Conservation (phyloP, 64 coral and sea anemone genomes). For the Acropora yongei region DNA sequence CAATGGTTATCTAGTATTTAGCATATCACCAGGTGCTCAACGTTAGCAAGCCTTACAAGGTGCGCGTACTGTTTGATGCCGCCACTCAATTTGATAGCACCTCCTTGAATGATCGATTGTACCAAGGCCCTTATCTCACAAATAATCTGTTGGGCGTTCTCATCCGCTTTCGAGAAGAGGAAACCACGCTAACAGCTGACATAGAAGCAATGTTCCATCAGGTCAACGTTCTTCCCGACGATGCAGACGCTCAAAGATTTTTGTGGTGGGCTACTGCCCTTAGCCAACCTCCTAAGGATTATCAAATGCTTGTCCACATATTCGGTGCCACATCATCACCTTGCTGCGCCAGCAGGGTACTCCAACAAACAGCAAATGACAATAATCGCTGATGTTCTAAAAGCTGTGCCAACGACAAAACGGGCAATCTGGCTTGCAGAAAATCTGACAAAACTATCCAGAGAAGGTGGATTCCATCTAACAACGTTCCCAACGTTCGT, state of each 20-base stretch:
- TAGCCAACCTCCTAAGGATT: neutral
- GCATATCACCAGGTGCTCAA: constrained; percentile 20
- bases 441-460: no score
- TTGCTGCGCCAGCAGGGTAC: constrained; percentile 7
- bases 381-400: no score
- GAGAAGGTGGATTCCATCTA: constrained; percentile 35
- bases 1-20: neutral
- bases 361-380: neutral
- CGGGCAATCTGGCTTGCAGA: neutral
- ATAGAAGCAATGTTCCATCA: constrained; percentile 52
- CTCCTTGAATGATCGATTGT: constrained; percentile 14
- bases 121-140: constrained; percentile 7
- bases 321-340: constrained; percentile 10
- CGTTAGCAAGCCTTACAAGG: constrained; percentile 38
- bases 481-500: constrained; percentile 49
- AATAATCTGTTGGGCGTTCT: constrained; percentile 16
- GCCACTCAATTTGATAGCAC: neutral
- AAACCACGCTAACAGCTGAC: constrained; percentile 7
- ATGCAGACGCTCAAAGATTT: neutral
- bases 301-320: neutral
- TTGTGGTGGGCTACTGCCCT: constrained; percentile 23
- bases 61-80: constrained; percentile 68
- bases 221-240: constrained; percentile 30
- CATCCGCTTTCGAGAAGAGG: constrained; percentile 5
- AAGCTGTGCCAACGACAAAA: neutral